Base-by-base conservation (phyloP, 2,113 vertebrate genomes). In the Gasterosteus aculeatus region DNA sequence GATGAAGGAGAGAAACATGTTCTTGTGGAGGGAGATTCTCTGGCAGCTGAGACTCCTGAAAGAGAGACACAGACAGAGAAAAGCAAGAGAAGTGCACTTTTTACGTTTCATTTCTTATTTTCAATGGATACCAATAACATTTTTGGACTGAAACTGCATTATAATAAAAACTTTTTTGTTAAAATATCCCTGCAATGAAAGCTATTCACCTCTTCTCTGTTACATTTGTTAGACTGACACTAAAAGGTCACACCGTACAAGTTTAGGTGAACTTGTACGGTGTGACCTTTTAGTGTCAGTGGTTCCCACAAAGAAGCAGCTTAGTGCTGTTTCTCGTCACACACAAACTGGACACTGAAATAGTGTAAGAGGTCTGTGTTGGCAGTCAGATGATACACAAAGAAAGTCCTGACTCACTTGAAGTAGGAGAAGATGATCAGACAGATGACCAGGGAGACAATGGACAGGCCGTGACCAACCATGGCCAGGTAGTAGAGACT, bases 11-110 rank as follows among this genome's bases (percentile, higher is more conserved):
- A 94, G 83, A 61, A 95, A 95, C 87, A 89, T 94, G 89, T 94
- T 95, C 87, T 95, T 95, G 78, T 95, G 95, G 47, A 95, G 93
- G 41, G 94, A 94, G 74, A 95, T 93, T 54, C 95, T 89, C 91
- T 95, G 94, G 82, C 95, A 95, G 89, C 94, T 95, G 10, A 95
- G 89, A 83, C 88, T 95, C 74, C 94, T 95, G 80, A 7, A 69
- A 46, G 49, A 81, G 41, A 72, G 33, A 54, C 10, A 58, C 5
- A 47, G 9, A 69, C 2, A 15, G 12, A 2, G 14, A 41, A 47
- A 67, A 8, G 6, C 11, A 29, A 2, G 14, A 41, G 53, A 67
- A 8, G 6, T 15, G 22, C 10, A 6, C 54, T 41, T 18, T 10
- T 38, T 33, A 19, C 5, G 26, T 3, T 29, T 41, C n/a, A 22